These are phyloP conservation scores for Carabus problematicus DNA, from an alignment of 2,888 invertebrate species.

Conservation along the genomic window DNA sequence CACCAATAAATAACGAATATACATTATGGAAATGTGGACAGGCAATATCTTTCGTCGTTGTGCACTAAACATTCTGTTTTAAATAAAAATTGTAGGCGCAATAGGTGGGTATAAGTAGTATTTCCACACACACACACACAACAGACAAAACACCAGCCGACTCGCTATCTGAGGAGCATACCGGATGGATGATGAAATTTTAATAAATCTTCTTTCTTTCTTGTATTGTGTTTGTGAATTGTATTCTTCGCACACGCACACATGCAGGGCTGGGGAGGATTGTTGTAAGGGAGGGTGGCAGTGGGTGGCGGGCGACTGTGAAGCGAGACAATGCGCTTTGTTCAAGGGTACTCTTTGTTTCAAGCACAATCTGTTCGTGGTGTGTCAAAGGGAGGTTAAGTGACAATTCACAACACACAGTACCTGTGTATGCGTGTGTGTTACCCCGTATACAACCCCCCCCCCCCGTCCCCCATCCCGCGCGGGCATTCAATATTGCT, in stretches of 20 bases:
- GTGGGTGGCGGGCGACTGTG: constrained; percentile 7
- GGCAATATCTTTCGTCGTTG: too few species aligned
- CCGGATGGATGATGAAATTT: constrained; percentile 22
- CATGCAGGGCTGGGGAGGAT: too few species aligned
- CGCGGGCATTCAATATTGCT: too few species aligned
- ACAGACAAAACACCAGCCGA: too few species aligned
- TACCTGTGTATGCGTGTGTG: neutral
- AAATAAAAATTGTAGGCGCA: too few species aligned
- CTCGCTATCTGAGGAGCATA: too few species aligned
- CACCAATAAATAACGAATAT: too few species aligned
- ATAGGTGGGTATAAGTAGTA: too few species aligned
- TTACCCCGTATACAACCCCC: neutral
- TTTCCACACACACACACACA: too few species aligned
- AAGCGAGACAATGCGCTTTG: constrained; percentile 26
- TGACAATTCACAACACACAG: constrained; percentile 36
- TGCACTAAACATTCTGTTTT: too few species aligned
- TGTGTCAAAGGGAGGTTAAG: constrained; percentile 49
- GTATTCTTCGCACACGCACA: constrained; percentile 3
- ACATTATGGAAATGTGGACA: too few species aligned
- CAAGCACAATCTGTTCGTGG: constrained; percentile 47
- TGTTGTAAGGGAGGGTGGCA: neutral
- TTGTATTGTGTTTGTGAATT: constrained; percentile 1
- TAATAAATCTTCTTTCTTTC: constrained; percentile 19
- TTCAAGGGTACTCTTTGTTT: constrained; percentile 46
- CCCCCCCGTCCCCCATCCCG: neutral